Base-by-base conservation (phyloP, 2,797 vertebrate species). In the Spea hammondii region DNA sequence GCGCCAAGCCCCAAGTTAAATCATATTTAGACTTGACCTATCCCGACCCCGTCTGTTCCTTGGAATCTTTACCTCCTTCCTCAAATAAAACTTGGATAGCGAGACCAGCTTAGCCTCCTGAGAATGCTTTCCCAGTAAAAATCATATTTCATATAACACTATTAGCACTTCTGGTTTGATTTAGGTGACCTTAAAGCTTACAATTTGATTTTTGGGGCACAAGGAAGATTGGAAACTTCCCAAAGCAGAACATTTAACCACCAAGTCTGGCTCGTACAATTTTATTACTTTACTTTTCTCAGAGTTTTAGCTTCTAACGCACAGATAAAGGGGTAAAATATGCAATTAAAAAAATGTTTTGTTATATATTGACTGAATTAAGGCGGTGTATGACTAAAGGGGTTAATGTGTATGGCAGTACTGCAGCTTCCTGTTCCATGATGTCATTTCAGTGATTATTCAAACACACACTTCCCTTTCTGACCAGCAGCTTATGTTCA, bases 401-500 rank as follows among this genome's bases (percentile, higher is more conserved):
- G 7, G 76, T 64, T 53, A 70, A 70, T 3, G 13, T 51, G 7
- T 8, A 53, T 47, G 13, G 44, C 44, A 48, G 65, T 49, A n/a
- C 47, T n/a, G 5, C 3, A 8, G 67, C 69, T 77, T 77, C 76
- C 76, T 53, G 66, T 70, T 70, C 67, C 70, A 57, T 70, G 32
- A 45, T 32, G 67, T 32, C 32, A 57, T 55, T 14, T 12, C 12
- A 44, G 57, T 53, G 67, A 69, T 62, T 8, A 51, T 60, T 45
- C 48, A 62, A 62, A 77, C 62, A 70, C 62, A 70, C 54, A 72
- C 70, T n/a, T 44, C 66, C 14, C 5, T 48, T 50, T 17, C 32
- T 32, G 32, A 2, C 32, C 32, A 3, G 3, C 32, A 2, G 32
- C 32, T 32, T 32, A 32, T 32, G 32, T 32, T 32, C 32, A 3